phyloP scores from a whole-genome alignment of 2,888 invertebrate species.

The Idaea aversata region DNA sequence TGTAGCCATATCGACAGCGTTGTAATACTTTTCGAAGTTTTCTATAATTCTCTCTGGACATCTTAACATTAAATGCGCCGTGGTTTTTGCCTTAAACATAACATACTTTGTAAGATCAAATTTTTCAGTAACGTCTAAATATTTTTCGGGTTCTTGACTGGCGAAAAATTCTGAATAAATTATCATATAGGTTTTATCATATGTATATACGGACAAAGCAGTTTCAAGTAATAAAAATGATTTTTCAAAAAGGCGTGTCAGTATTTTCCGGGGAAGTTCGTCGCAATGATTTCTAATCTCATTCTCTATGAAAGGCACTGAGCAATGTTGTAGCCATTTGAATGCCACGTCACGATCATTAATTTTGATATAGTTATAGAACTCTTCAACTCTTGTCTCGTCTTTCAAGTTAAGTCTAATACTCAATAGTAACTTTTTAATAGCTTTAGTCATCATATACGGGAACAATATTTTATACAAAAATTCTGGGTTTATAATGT shows the following conservation, averaged over 20 bases:
- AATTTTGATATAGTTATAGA: constrained; percentile 47
- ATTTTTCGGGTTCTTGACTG: constrained; percentile 38
- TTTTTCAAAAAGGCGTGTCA: constrained; percentile 49
- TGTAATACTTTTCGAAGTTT: constrained; percentile 37
- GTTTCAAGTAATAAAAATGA: constrained; percentile 44
- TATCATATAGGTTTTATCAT: constrained; percentile 11
- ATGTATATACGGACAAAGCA: constrained; percentile 14
- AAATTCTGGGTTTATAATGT: constrained; percentile 59
- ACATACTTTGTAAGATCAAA: constrained; percentile 18
- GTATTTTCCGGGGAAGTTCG: constrained; percentile 29
- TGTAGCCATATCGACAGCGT: constrained; percentile 40
- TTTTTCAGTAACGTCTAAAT: constrained; percentile 42
- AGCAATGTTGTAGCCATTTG: constrained; percentile 62
- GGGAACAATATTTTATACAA: constrained; percentile 49
- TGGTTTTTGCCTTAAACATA: constrained; percentile 39
- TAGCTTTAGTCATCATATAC: constrained; percentile 52
- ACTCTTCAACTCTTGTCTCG: constrained; percentile 51
- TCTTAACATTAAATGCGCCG: constrained; percentile 47
- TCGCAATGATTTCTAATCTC: constrained; percentile 34
- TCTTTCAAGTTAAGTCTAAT: constrained; percentile 56
- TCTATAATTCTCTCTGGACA: constrained; percentile 44
- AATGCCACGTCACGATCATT: constrained; percentile 28
- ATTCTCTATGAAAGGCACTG: constrained; percentile 46
- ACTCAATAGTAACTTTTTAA: constrained; percentile 50
- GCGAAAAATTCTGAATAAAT: constrained; percentile 31